These are phyloP conservation scores for Megastigmus dorsalis DNA, from an alignment of 2,888 invertebrate species.

Conservation along the genomic window DNA sequence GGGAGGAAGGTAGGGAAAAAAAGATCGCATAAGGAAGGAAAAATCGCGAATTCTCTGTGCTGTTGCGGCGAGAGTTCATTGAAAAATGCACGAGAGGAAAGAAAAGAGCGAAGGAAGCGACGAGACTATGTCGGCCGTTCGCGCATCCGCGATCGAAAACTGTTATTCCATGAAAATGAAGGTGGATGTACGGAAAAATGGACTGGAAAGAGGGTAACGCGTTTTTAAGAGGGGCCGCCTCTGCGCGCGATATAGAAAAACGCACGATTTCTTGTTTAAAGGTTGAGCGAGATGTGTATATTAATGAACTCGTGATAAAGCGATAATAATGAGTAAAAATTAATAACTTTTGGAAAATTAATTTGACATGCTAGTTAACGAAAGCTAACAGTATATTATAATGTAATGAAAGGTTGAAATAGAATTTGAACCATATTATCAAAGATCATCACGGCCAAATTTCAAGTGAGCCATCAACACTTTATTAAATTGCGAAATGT, in stretches of 20 bases:
- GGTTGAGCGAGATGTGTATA: too few species aligned
- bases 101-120: background rate
- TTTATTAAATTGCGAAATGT: too few species aligned
- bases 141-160: background rate
- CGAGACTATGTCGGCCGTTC: too few species aligned
- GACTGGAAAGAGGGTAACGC: background rate
- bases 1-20: background rate
- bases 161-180: slow-evolving; percentile 34
- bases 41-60: too few species aligned
- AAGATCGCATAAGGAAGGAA: background rate
- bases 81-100: background rate
- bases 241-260: too few species aligned
- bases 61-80: background rate
- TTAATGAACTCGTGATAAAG: background rate
- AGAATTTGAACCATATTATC: too few species aligned
- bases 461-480: too few species aligned
- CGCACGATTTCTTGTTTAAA: too few species aligned
- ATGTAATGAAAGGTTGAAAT: too few species aligned
- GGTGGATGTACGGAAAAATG: slow-evolving; percentile 17
- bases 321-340: too few species aligned
- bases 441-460: too few species aligned
- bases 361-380: slow-evolving; percentile 1
- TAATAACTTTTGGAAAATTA: background rate
- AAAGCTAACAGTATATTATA: too few species aligned
- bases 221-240: background rate